These are phyloP conservation scores for Neogobius melanostomus DNA, from an alignment of 2,113 vertebrate genomes.

Conservation along the genomic window DNA sequence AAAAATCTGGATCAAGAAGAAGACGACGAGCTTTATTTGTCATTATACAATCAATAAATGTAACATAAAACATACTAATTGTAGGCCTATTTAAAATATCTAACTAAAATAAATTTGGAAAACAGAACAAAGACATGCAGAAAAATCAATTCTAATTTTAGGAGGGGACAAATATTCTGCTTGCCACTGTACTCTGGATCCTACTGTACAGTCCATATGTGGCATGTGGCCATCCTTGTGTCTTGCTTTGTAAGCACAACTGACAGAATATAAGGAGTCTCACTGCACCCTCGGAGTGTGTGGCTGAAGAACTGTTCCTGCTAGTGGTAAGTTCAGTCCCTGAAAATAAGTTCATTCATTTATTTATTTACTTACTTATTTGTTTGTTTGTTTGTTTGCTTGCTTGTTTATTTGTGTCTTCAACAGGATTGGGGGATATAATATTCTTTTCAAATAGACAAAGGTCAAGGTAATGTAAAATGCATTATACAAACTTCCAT, in stretches of 20 bases:
- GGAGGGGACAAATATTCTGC: constrained; percentile 16
- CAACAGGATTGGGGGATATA: constrained; percentile 36
- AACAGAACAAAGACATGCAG: not conserved
- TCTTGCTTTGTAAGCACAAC: constrained; percentile 45
- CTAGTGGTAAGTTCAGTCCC: constrained; percentile 45
- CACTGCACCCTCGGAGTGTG: constrained; percentile 9
- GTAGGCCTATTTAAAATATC: not conserved
- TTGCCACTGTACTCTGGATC: constrained; percentile 12
- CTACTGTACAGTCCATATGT: constrained; percentile 29
- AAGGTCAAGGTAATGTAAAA: constrained; percentile 29
- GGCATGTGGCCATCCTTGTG: constrained; percentile 11
- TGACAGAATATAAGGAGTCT: constrained; percentile 42
- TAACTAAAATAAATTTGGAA: not conserved
- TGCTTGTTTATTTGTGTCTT: not conserved
- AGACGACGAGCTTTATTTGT: too few relatives aligned
- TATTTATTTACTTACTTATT: not conserved
- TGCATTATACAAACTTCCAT: too few relatives aligned
- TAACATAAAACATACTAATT: not conserved
- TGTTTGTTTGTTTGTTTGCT: not conserved
- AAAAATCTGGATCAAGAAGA: too few relatives aligned
- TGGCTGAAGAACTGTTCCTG: constrained; percentile 34
- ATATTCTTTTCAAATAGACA: constrained; percentile 18
- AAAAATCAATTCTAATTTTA: constrained; percentile 9
- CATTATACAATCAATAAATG: too few relatives aligned
- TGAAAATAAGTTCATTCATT: not conserved